phyloP scores from a whole-genome alignment of 2,113 vertebrate genomes.

The Bubo scandiacus region DNA sequence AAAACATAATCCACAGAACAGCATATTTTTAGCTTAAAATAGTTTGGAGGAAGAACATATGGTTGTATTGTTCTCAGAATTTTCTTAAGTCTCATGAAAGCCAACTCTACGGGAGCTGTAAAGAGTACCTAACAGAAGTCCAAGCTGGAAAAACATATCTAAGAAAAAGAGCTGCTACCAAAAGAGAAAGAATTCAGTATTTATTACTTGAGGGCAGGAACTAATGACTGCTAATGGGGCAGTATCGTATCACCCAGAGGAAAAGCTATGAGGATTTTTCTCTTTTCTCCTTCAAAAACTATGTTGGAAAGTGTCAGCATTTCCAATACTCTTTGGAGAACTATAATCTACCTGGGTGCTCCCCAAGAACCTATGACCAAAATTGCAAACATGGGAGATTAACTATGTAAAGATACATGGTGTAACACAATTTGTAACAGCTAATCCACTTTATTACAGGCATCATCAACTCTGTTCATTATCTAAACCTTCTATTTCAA shows the following conservation, averaged over 20 bases:
- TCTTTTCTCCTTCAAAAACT: neutral
- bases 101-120: neutral
- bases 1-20: neutral
- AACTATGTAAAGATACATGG: neutral
- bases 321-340: neutral
- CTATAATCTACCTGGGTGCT: neutral
- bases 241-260: neutral
- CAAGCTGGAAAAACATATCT: neutral
- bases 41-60: neutral
- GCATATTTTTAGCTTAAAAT: neutral
- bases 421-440: neutral
- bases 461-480: constrained; percentile 21
- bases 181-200: neutral
- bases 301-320: neutral
- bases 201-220: neutral
- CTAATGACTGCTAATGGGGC: neutral
- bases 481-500: constrained; percentile 6
- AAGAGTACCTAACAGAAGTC: neutral
- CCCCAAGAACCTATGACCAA: neutral
- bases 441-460: constrained; percentile 29
- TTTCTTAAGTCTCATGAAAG: neutral
- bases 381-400: neutral
- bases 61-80: neutral
- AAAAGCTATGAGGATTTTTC: neutral
- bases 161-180: neutral